These are phyloP conservation scores for Bombycilla garrulus DNA, from an alignment of 2,113 vertebrate species.

Conservation along the genomic window DNA sequence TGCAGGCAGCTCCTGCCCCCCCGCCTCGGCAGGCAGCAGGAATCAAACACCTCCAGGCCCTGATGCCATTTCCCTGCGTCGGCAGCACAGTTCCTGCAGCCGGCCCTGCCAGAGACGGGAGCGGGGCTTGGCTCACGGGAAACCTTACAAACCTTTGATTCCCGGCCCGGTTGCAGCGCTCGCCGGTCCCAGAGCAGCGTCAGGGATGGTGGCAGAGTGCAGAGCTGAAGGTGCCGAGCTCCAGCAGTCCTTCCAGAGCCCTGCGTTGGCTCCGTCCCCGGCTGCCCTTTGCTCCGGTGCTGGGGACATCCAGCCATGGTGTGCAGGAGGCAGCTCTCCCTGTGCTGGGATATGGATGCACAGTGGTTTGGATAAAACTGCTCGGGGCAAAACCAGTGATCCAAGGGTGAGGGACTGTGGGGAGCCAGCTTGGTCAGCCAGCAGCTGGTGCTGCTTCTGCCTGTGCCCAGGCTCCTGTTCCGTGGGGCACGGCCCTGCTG, in stretches of 20 bases:
- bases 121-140: rapidly evolving
- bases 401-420: background rate
- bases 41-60: background rate
- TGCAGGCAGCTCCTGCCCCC: background rate
- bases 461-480: background rate
- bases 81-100: background rate
- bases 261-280: rapidly evolving
- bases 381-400: background rate
- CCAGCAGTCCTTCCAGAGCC: background rate
- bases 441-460: rapidly evolving
- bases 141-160: background rate
- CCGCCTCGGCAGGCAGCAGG: background rate
- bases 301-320: background rate
- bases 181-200: rapidly evolving
- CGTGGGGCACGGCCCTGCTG: rapidly evolving
- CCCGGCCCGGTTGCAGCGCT: rapidly evolving
- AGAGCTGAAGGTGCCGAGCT: background rate
- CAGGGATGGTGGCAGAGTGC: background rate
- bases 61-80: background rate
- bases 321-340: background rate
- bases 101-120: background rate
- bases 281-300: background rate
- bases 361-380: background rate
- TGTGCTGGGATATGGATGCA: background rate
- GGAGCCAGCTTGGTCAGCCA: rapidly evolving